Evolutionary conservation across 2,797 vertebrate genomes (phyloP), one percentile per base, ranked within the genome.

Genomic region (Pampus argenteus): DNA sequence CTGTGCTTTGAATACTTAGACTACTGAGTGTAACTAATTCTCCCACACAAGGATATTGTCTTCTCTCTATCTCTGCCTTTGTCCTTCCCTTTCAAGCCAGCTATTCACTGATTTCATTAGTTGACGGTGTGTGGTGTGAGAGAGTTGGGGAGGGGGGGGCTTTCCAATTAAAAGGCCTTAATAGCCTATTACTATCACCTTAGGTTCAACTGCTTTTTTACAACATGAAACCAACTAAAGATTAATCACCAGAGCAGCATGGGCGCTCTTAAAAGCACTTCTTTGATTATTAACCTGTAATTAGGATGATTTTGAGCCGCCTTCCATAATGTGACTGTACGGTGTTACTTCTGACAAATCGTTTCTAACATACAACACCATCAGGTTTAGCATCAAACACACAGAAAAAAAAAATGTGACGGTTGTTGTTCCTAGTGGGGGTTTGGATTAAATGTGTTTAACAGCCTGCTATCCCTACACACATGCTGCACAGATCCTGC

Each of bases 11-110:
- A 94, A 92, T 92, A 92, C 93, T 94, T 86, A 87, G 92, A 91
- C 94, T 93, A 94, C 91, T 82, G 92, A 93, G 93, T 95, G 94
- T 94, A 94, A 95, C 94, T 95, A 95, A 95, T 95, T 94, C 94
- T 94, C 90, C 90, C 89, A 92, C 94, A 95, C 92, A 89, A 94
- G 89, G 93, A 93, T 91, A 94, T 94, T 95, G 94, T 95, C 92
- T 93, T 88, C 85, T 79, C 76, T 50, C 76, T 79, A 87, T 90
- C 91, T 88, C 82, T 74, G 85, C 91, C 73, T 95, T 94, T 94
- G 92, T 94, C 86, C 91, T 83, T 74, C 76, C 59, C 85, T 88
- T 90, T 92, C 84, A 88, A 89, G 82, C 83, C 40, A 40, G 70
- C 89, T 74, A 91, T 95, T 94, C 92, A 93, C 84, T 79, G 66